Conservation (phyloP, 2,113 vertebrate species). For the Callospermophilus lateralis region DNA sequence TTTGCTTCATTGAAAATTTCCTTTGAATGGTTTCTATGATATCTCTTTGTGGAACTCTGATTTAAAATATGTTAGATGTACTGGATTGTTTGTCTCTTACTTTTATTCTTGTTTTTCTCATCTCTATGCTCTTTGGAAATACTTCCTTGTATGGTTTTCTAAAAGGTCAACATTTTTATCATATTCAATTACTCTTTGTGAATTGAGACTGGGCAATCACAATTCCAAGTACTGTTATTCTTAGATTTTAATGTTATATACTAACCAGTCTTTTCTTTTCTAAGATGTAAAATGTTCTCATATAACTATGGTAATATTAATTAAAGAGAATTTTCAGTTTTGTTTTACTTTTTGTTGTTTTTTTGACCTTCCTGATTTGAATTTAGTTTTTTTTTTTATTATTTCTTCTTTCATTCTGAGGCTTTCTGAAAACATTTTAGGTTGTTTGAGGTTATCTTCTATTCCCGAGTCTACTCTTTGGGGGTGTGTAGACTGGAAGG, state of each 20-base stretch:
- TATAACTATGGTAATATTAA: not conserved
- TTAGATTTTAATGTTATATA: conserved; percentile 39
- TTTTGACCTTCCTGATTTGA: not conserved
- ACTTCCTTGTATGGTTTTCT: not conserved
- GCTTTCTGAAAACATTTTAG: not conserved
- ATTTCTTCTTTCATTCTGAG: not conserved
- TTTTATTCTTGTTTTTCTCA: not conserved
- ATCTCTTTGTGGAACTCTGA: not conserved
- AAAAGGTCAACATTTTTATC: not conserved
- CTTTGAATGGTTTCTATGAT: not conserved
- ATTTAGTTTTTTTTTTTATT: not conserved
- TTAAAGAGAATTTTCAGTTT: not conserved
- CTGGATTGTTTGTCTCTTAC: not conserved
- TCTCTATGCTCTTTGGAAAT: not conserved
- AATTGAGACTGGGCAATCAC: not conserved
- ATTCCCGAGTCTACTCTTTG: not conserved
- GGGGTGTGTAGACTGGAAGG: not conserved
- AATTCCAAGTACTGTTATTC: not conserved
- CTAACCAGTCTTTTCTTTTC: conserved; percentile 18
- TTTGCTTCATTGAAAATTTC: conserved; percentile 33
- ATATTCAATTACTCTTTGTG: not conserved
- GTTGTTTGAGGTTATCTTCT: not conserved
- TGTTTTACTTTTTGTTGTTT: not conserved
- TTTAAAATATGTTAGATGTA: not conserved
- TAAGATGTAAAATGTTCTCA: not conserved